Conservation (phyloP, 2,797 vertebrate species). For the Lithobates sylvaticus region DNA sequence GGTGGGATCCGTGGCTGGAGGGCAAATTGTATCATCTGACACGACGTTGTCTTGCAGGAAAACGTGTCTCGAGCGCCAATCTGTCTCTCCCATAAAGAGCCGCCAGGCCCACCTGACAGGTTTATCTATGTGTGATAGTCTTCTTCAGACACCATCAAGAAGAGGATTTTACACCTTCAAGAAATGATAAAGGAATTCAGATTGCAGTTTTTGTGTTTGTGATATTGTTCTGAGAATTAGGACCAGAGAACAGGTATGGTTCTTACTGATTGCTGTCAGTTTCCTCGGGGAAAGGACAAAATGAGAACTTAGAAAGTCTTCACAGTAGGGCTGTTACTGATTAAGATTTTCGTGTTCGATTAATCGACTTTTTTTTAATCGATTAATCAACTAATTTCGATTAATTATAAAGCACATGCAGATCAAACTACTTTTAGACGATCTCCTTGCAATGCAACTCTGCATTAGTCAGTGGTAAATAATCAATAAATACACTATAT, state of each 20-base stretch:
- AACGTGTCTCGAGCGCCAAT: neutral
- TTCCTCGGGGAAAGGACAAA: neutral
- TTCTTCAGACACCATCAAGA: neutral
- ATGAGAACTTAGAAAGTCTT: neutral
- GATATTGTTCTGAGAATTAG: constrained; percentile 3
- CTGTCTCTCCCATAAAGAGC: constrained; percentile 39
- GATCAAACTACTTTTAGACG: too few relatives aligned
- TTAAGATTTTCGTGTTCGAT: too few relatives aligned
- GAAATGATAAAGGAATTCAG: constrained; percentile 22
- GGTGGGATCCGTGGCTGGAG: neutral
- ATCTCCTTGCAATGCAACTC: too few relatives aligned
- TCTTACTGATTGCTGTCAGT: neutral
- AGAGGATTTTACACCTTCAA: constrained; percentile 24
- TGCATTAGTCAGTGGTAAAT: too few relatives aligned
- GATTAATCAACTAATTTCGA: too few relatives aligned
- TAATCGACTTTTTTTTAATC: too few relatives aligned
- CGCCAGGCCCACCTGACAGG: constrained; percentile 29
- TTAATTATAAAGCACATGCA: too few relatives aligned
- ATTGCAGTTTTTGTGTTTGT: neutral
- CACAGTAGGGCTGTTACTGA: too few relatives aligned
- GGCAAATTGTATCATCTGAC: constrained; percentile 7
- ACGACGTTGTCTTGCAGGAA: constrained; percentile 3
- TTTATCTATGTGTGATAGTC: constrained; percentile 40
- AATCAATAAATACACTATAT: too few relatives aligned
- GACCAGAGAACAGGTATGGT: neutral